Conservation (phyloP, 2,113 vertebrate species). For the Pterocles gutturalis region DNA sequence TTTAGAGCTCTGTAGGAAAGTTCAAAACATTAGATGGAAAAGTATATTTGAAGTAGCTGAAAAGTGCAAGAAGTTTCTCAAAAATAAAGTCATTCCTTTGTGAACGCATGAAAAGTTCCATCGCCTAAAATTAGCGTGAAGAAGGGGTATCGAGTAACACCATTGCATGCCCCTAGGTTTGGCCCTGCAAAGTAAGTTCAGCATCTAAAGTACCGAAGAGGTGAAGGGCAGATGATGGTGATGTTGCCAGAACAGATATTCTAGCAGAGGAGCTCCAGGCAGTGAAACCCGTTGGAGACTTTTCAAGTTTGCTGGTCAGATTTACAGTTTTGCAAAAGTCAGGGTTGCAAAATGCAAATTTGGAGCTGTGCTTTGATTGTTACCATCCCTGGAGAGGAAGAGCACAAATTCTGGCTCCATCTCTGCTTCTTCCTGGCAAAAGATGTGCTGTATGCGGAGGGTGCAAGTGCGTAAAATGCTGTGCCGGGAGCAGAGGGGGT, state of each 20-base stretch:
- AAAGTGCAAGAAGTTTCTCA: neutral
- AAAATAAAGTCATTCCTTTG: neutral
- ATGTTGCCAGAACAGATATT: slow-evolving; percentile 38
- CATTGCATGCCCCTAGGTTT: neutral
- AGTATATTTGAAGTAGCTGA: neutral
- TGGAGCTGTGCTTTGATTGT: neutral
- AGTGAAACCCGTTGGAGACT: slow-evolving; percentile 5
- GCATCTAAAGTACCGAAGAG: neutral
- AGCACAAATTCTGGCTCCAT: neutral
- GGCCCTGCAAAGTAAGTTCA: neutral
- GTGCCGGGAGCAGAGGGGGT: neutral
- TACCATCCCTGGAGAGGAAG: neutral
- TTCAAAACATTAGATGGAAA: neutral
- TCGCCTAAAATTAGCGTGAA: slow-evolving; percentile 5
- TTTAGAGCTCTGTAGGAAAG: slow-evolving; percentile 1
- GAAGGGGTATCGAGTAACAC: slow-evolving; percentile 8
- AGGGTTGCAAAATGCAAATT: slow-evolving; percentile 27
- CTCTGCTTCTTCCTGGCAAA: neutral
- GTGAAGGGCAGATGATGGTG: slow-evolving; percentile 41
- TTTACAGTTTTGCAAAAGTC: slow-evolving; percentile 10
- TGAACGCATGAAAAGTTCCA: neutral
- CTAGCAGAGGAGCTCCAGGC: neutral
- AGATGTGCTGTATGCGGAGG: fast-evolving
- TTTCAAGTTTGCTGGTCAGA: slow-evolving; percentile 3
- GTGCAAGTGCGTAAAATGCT: neutral